phyloP scores from a whole-genome alignment of 2,888 invertebrate species.

The Phyto melanocephala region DNA sequence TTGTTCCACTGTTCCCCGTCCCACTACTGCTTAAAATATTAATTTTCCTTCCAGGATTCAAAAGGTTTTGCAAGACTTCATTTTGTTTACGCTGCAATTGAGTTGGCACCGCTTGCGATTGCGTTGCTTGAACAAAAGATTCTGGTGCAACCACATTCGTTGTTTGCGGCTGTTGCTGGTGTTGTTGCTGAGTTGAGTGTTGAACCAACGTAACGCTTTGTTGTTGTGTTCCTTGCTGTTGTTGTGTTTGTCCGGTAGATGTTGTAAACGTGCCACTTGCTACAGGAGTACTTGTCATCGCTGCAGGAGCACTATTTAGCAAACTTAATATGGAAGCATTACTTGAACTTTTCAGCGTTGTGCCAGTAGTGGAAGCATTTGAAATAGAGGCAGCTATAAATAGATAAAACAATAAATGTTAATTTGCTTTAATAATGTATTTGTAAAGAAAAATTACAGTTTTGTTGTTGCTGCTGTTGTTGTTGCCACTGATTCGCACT shows the following conservation, averaged over 20 bases:
- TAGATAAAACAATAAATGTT: neutral
- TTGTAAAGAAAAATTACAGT: conserved; percentile 48
- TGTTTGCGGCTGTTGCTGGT: conserved; percentile 70
- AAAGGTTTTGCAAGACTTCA: conserved; percentile 76
- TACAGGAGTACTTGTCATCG: conserved; percentile 83
- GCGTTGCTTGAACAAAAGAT: conserved; percentile 72
- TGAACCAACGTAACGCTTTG: conserved; percentile 72
- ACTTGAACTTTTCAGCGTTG: conserved; percentile 71
- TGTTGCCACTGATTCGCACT: conserved; percentile 90
- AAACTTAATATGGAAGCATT: conserved; percentile 89
- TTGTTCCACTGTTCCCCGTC: conserved; percentile 67
- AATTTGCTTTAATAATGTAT: neutral
- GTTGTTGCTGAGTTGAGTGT: conserved; percentile 69
- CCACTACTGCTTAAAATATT: conserved; percentile 71
- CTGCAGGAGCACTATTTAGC: conserved; percentile 88
- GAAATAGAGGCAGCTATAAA: conserved; percentile 46
- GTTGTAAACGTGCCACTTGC: conserved; percentile 78
- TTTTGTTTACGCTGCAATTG: conserved; percentile 73
- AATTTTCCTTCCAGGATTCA: conserved; percentile 76
- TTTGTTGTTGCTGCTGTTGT: conserved; percentile 76
- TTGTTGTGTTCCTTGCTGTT: conserved; percentile 70
- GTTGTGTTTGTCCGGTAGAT: conserved; percentile 69
- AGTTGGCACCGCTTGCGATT: conserved; percentile 67
- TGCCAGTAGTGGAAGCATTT: conserved; percentile 49
- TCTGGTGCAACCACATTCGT: conserved; percentile 69